Evolutionary conservation across 2,113 vertebrate genomes (phyloP).

Genomic region (Entelurus aequoreus): DNA sequence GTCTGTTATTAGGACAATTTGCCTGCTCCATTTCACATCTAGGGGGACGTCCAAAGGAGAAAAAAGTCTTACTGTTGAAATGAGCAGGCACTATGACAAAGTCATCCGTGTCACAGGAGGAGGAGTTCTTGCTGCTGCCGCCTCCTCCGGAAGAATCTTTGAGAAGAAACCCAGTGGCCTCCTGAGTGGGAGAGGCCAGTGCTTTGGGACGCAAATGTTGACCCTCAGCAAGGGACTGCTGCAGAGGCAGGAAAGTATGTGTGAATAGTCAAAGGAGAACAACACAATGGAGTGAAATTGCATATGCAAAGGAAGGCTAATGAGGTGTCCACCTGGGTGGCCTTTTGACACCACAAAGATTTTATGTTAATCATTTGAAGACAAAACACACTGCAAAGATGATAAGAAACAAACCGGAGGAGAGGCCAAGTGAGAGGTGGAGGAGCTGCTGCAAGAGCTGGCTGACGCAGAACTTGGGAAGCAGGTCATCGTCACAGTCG

Average conservation of each 20-base stretch:
- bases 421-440: constrained; percentile 92
- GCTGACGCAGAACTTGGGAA: constrained; percentile 91
- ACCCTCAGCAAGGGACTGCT: constrained; percentile 89
- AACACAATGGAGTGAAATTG: constrained; percentile 2
- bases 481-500: constrained; percentile 84
- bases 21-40: neutral
- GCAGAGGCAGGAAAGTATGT: constrained; percentile 25
- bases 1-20: neutral
- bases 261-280: constrained; percentile 13
- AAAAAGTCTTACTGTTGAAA: constrained; percentile 79
- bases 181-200: constrained; percentile 80
- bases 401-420: constrained; percentile 80
- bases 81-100: constrained; percentile 96
- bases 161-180: constrained; percentile 79
- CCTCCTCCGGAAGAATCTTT: constrained; percentile 80
- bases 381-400: neutral
- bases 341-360: neutral
- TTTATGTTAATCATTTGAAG: neutral
- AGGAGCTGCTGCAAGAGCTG: constrained; percentile 96
- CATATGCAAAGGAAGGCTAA: constrained; percentile 2
- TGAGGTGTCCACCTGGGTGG: neutral
- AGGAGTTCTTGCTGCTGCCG: constrained; percentile 92
- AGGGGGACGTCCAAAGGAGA: neutral
- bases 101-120: constrained; percentile 93
- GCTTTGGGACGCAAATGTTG: constrained; percentile 83